Percentiles rank a stretch among this genome's conserved stretches.
These are phyloP conservation scores for Buceros bicornis DNA, from an alignment of 2,797 vertebrate genomes.

Conservation along the genomic window DNA sequence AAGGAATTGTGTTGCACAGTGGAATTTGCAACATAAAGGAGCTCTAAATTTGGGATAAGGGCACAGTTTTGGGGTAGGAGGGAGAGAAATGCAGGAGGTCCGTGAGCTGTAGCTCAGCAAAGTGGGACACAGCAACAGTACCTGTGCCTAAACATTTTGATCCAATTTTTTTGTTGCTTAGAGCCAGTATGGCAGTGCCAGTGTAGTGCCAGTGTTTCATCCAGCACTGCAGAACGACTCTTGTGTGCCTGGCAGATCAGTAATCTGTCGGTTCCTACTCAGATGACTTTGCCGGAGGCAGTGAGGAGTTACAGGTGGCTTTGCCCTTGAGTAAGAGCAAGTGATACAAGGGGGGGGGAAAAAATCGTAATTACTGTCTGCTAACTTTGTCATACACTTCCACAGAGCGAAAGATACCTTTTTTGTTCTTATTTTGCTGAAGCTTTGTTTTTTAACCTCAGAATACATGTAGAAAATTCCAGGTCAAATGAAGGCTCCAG, in stretches of 20 bases:
- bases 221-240: not conserved
- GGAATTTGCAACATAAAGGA: not conserved
- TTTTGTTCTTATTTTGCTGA: not conserved
- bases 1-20: not conserved
- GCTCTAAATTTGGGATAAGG: not conserved
- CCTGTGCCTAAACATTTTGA: not conserved
- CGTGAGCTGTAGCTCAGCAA: not conserved
- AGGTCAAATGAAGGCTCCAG: conserved; percentile 17
- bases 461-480: conserved; percentile 21
- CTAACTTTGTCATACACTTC: not conserved
- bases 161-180: not conserved
- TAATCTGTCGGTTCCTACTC: not conserved
- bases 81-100: not conserved
- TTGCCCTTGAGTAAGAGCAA: not conserved
- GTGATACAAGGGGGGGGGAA: not conserved
- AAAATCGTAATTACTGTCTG: not conserved
- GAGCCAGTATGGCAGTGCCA: not conserved
- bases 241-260: not conserved
- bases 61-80: not conserved
- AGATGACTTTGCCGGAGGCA: not conserved
- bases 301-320: not conserved
- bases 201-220: not conserved
- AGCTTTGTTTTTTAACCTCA: not conserved
- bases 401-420: not conserved
- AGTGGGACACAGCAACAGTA: accelerated